Percentiles rank a stretch among this genome's conserved stretches.
phyloP scores from a whole-genome alignment of 2,113 vertebrate genomes.

The Menidia beryllina region DNA sequence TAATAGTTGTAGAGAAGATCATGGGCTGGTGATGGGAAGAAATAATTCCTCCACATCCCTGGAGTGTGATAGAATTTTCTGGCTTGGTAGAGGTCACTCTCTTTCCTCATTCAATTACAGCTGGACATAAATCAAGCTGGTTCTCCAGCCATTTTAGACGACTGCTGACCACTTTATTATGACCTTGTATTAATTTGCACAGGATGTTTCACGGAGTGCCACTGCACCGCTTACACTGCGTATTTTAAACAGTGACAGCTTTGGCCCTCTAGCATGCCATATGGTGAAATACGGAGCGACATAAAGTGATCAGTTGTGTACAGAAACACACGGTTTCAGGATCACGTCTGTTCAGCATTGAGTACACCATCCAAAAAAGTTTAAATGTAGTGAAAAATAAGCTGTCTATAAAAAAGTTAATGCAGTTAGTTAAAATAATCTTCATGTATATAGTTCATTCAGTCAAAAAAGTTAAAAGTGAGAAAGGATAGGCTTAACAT shows the following conservation, averaged over 20 bases:
- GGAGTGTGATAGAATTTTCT: slow-evolving; percentile 36
- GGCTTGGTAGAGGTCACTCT: slow-evolving; percentile 57
- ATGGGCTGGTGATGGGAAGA: slow-evolving; percentile 46
- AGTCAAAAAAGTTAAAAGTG: too few relatives aligned
- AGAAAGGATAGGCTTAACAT: too few relatives aligned
- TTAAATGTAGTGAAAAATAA: neutral
- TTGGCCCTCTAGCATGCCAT: slow-evolving; percentile 71
- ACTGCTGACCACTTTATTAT: slow-evolving; percentile 63
- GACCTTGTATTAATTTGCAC: slow-evolving; percentile 73
- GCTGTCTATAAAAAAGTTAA: too few relatives aligned
- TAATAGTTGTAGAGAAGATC: slow-evolving; percentile 57
- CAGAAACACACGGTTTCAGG: slow-evolving; percentile 35
- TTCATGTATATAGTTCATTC: too few relatives aligned
- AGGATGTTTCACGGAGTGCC: slow-evolving; percentile 43
- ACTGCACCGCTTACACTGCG: slow-evolving; percentile 22
- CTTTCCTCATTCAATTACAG: slow-evolving; percentile 66
- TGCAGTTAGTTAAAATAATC: neutral
- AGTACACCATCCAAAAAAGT: neutral
- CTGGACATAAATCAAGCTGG: slow-evolving; percentile 61
- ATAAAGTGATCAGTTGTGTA: slow-evolving; percentile 29
- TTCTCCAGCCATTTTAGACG: slow-evolving; percentile 57
- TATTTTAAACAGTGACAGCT: slow-evolving; percentile 66
- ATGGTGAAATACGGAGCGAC: slow-evolving; percentile 65
- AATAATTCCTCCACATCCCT: slow-evolving; percentile 48
- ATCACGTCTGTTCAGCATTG: slow-evolving; percentile 28